phyloP scores from a whole-genome alignment of 2,797 vertebrate genomes.

The Basileuterus tristriatus region DNA sequence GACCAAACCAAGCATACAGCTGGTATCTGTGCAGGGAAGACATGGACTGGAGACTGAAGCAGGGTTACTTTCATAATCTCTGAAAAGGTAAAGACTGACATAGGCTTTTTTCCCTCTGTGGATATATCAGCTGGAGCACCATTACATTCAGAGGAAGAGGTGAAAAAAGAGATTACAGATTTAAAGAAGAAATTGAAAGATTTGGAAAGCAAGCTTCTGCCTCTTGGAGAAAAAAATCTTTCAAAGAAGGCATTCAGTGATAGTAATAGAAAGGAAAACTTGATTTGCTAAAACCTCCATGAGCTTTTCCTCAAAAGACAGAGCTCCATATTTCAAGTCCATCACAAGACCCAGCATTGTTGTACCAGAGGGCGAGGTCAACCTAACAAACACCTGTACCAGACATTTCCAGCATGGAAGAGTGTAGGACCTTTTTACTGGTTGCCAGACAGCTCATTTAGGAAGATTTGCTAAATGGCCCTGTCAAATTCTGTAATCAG shows the following conservation, averaged over 20 bases:
- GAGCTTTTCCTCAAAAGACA: not conserved
- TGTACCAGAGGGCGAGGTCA: not conserved
- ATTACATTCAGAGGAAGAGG: not conserved
- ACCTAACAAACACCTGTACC: not conserved
- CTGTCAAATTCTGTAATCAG: not conserved
- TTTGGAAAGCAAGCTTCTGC: not conserved
- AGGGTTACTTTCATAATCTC: not conserved
- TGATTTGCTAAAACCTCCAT: not conserved
- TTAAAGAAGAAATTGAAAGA: not conserved
- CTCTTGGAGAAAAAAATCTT: not conserved
- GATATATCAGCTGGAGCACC: not conserved
- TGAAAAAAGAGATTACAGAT: not conserved
- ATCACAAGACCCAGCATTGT: not conserved
- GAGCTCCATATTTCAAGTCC: not conserved
- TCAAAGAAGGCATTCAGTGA: not conserved
- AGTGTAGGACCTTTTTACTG: not conserved
- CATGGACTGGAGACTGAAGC: not conserved
- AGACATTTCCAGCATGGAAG: not conserved
- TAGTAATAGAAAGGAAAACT: not conserved
- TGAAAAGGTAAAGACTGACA: not conserved
- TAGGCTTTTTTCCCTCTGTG: not conserved
- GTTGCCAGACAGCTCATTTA: not conserved
- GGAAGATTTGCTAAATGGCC: not conserved
- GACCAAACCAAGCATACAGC: not conserved
- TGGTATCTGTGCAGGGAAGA: not conserved